phyloP scores from a whole-genome alignment of 2,113 vertebrate species.

The Petrocephalus microphthalmus region DNA sequence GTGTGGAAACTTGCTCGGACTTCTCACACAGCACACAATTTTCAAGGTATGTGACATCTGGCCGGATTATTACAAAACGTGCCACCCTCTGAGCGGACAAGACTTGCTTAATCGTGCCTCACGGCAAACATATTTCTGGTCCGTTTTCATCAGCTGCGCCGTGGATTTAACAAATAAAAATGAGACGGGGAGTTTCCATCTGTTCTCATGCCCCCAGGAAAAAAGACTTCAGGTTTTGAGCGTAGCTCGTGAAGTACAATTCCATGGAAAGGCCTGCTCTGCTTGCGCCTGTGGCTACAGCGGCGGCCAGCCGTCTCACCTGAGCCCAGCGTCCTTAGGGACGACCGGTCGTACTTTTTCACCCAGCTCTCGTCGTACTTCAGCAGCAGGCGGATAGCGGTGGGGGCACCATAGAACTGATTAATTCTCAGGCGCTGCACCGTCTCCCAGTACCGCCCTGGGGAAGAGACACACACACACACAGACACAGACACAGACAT shows the following conservation, averaged over 20 bases:
- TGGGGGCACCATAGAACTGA: constrained; percentile 87
- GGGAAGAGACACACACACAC: constrained; percentile 29
- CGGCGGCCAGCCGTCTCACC: constrained; percentile 51
- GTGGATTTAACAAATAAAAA: neutral
- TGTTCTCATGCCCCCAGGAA: neutral
- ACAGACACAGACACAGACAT: neutral
- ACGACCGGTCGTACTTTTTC: constrained; percentile 82
- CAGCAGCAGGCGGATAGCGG: constrained; percentile 76
- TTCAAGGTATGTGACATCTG: neutral
- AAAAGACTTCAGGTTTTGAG: neutral
- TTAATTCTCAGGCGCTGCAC: constrained; percentile 78
- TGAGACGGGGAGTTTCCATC: neutral
- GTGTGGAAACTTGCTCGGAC: neutral
- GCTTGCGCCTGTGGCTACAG: neutral
- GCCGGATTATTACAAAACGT: neutral
- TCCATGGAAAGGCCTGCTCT: neutral
- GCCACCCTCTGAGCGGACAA: neutral
- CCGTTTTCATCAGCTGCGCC: neutral
- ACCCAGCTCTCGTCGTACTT: constrained; percentile 80
- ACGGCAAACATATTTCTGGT: neutral
- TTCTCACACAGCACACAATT: neutral
- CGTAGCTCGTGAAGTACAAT: neutral
- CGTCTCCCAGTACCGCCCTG: constrained; percentile 88
- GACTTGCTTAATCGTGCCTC: neutral
- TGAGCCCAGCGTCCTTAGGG: constrained; percentile 76